phyloP scores from a whole-genome alignment of 1,140 invertebrate genomes.

The Hyphantria cunea region DNA sequence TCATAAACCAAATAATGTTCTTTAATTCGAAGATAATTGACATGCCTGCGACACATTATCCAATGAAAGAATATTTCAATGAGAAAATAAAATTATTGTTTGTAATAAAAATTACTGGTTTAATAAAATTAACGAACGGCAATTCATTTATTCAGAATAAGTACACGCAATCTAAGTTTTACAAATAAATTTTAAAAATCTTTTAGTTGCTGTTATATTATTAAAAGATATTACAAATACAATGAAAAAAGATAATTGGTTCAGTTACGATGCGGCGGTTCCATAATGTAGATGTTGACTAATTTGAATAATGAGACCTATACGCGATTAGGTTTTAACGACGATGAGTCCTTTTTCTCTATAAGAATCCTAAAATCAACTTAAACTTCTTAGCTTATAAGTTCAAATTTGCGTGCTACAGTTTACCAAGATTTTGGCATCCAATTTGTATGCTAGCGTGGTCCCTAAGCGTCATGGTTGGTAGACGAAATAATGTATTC shows the following conservation, averaged over 20 bases:
- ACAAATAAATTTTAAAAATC: too few relatives aligned
- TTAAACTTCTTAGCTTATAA: conserved; percentile 2
- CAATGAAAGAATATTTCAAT: too few relatives aligned
- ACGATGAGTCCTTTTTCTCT: conserved; percentile 62
- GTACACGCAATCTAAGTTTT: too few relatives aligned
- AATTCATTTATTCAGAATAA: too few relatives aligned
- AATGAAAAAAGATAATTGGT: neutral
- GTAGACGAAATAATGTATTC: conserved; percentile 65
- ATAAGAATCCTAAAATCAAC: conserved; percentile 29
- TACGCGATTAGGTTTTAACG: conserved; percentile 72
- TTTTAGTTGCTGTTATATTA: too few relatives aligned
- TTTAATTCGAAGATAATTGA: too few relatives aligned
- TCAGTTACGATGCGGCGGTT: conserved; percentile 36
- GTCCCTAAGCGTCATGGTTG: conserved; percentile 61
- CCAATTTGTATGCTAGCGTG: conserved; percentile 66
- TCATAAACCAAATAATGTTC: too few relatives aligned
- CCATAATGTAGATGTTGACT: conserved; percentile 55
- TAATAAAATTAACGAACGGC: too few relatives aligned
- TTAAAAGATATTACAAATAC: too few relatives aligned
- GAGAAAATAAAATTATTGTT: too few relatives aligned
- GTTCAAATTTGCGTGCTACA: conserved; percentile 32
- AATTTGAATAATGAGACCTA: conserved; percentile 69
- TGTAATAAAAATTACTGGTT: too few relatives aligned
- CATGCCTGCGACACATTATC: too few relatives aligned
- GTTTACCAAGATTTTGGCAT: conserved; percentile 28